Base-by-base conservation (phyloP, 2,797 vertebrate species). In the Protonibea diacanthus region DNA sequence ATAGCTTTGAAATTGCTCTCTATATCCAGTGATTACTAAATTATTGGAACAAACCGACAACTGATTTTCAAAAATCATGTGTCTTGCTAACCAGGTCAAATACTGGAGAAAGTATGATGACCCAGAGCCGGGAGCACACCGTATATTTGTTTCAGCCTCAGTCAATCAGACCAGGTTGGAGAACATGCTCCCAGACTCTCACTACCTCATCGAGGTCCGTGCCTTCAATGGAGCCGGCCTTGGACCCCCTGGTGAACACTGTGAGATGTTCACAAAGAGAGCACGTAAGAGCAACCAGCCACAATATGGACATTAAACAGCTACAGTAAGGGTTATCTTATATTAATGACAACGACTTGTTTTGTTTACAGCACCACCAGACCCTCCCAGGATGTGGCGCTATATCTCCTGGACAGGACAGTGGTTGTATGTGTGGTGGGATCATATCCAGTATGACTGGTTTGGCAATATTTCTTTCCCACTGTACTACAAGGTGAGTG, bases 141-240 rank as follows among this genome's bases (percentile, higher is more conserved):
- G 96, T 23, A 95, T 99, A 58, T 96, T 98, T 77, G 96, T 98
- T 44, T 87, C 95, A 68, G 96, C 92, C 68, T 82, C 91, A 2
- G 92, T 95, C 42, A 97, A 97, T 82, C 96, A 97, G 20, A 97
- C 96, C 6, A 95, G 96, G 66, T 77, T 99, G 80, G 97, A 99
- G 93, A 97, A 98, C 88, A 96, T 99, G 92, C 94, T 96, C 74
- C 97, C 98, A 0, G 96, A 99, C 78, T 96, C 98, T 0, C 96
- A 96, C 68, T 99, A 99, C 90, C 95, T 97, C 29, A 95, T 98
- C 1, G 97, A 99, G 89, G 97, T 99, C 42, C 95, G 96, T 29
- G 97, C 97, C 42, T 98, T 95, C 84, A 99, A 99, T 2, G 97
- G 97, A 40, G 98, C 97, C 0, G 98, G 98, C 0, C 95, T 97